Base-by-base conservation (phyloP, 2,888 invertebrate genomes). In the Coecobrya sp. region DNA sequence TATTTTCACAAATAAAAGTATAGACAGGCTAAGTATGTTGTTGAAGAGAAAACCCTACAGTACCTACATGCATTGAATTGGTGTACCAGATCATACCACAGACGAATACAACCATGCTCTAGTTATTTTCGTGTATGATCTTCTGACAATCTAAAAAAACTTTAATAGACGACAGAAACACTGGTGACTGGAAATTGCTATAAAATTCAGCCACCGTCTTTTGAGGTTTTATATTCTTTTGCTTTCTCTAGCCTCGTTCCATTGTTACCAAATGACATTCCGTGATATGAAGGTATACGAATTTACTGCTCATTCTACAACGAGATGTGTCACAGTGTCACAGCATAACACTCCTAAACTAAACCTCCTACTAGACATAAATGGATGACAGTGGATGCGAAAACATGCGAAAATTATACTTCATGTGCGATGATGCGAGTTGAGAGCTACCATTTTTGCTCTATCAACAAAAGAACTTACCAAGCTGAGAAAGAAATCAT, bases 171-270 rank as follows among this genome's bases (percentile, higher is more conserved):
- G 19, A 45, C 36, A 49, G 45, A 10, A 0, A 11, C 49, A 45
- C 22, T 76, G 76, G 25, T 76, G 45, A 76, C 76, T 45, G n/a
- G n/a, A n/a, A n/a, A n/a, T n/a, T 13, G 45, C 42, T 25, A 76
- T 76, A 76, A 76, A 76, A 76, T 76, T 76, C 25, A 49, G 49
- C 5, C 16, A 76, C 49, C 25, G 76, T 76, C 49, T 49, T 42
- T 16, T 22, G 76, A 49, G 76, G 22, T 45, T 76, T 76, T 49
- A 42, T 16, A 10, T 10, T 36, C 52, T n/a, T n/a, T 16, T 27
- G 68, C 30, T 68, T 11, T 3, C 4, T 11, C 19, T 70, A 3
- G 7, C 42, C 42, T 45, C 49, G 25, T 45, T 25, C 76, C 22
- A 11, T 10, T 42, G 2, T n/a, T 42, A 10, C 73, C 25, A 10